Evolutionary conservation across 2,888 invertebrate genomes (phyloP).

Genomic region (Linyphia triangularis): DNA sequence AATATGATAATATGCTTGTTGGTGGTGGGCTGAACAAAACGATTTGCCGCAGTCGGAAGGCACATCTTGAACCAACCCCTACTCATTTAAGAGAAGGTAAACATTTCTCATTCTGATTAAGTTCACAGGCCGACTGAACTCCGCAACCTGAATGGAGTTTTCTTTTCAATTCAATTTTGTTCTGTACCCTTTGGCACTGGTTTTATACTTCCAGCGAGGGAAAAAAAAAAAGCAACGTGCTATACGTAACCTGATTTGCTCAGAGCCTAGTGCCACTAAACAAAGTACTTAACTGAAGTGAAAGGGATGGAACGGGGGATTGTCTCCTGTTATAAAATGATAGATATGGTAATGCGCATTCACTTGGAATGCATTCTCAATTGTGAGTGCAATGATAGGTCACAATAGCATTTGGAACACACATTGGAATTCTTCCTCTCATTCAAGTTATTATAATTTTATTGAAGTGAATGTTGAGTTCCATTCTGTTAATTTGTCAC

Average conservation of each 20-base stretch:
- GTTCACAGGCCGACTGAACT: background rate
- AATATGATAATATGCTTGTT: conserved; percentile 45
- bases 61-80: background rate
- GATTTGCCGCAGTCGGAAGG: background rate
- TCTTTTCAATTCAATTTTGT: background rate
- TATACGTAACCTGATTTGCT: background rate
- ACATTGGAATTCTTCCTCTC: no score
- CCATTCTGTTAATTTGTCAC: no score
- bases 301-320: background rate
- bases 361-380: no score
- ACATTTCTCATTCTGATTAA: background rate
- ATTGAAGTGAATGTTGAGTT: no score
- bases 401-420: no score
- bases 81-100: background rate
- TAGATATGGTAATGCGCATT: no score
- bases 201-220: background rate
- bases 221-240: background rate
- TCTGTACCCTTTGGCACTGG: background rate
- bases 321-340: no score
- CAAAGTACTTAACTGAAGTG: background rate
- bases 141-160: background rate
- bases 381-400: no score
- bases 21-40: conserved; percentile 47
- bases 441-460: no score
- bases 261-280: background rate